Evolutionary conservation across 1,140 invertebrate genomes (phyloP).

Genomic region (Drosophila melanogaster): Release_6_plus_ISO1_MT NT_033777.3:17726001-17726500

Average conservation of each 20-base stretch:
- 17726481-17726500: conserved; percentile 2
- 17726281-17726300: conserved; percentile 35
- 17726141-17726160: not conserved
- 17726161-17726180: conserved; percentile 18
- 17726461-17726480: conserved; percentile 26
- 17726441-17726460: conserved; percentile 10
- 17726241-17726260: conserved; percentile 20
- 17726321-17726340: conserved; percentile 31
- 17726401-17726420: conserved; percentile 8
- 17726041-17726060: conserved; percentile 1
- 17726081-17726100: conserved; percentile 16
- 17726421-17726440: conserved; percentile 18
- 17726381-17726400: not conserved
- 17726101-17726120: conserved; percentile 13
- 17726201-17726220: conserved; percentile 30
- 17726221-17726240: conserved; percentile 20
- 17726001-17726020: not conserved
- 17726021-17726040: conserved; percentile 1
- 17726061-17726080: conserved; percentile 28
- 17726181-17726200: not conserved
- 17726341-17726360: conserved; percentile 7
- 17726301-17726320: conserved; percentile 26
- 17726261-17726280: conserved; percentile 8
- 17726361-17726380: conserved; percentile 9
- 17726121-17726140: not conserved